A percentile compares a stretch with the other conserved stretches of the same genome.
These are phyloP conservation scores for Eustalomyia histrio DNA, from an alignment of 2,888 invertebrate genomes.

Conservation along the genomic window DNA sequence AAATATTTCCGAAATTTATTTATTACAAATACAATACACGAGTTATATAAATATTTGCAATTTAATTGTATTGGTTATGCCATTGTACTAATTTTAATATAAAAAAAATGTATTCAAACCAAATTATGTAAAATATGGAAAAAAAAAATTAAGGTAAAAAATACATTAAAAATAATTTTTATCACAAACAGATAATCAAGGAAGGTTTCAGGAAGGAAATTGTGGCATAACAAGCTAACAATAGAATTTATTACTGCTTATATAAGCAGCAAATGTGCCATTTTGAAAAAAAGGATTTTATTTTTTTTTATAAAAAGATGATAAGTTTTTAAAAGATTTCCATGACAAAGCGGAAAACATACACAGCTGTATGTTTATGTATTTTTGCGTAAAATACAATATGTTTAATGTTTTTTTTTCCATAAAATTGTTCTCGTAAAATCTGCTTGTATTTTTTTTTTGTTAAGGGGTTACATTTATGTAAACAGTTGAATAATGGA, in stretches of 20 bases:
- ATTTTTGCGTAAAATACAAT: not conserved
- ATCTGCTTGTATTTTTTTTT: not conserved
- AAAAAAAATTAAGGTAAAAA: not conserved
- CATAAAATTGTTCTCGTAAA: not conserved
- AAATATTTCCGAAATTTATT: conserved; percentile 35
- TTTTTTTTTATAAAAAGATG: not conserved
- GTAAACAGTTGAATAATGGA: no score
- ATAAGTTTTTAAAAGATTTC: not conserved
- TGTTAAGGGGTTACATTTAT: no score
- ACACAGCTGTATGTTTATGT: not conserved
- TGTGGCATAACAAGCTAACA: no score
- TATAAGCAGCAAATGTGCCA: not conserved
- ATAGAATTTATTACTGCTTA: no score
- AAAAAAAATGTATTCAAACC: not conserved
- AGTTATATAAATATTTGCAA: not conserved
- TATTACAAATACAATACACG: conserved; percentile 10
- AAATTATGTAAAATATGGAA: not conserved
- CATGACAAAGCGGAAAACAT: not conserved
- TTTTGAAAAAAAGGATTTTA: not conserved
- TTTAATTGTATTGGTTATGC: no score
- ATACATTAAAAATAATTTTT: not conserved
- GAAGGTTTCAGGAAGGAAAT: not conserved
- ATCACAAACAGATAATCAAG: not conserved
- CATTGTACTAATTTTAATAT: not conserved
- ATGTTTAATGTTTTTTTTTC: not conserved